Evolutionary conservation across 2,888 invertebrate genomes (phyloP).

Genomic region (Yponomeuta evonymella): DNA sequence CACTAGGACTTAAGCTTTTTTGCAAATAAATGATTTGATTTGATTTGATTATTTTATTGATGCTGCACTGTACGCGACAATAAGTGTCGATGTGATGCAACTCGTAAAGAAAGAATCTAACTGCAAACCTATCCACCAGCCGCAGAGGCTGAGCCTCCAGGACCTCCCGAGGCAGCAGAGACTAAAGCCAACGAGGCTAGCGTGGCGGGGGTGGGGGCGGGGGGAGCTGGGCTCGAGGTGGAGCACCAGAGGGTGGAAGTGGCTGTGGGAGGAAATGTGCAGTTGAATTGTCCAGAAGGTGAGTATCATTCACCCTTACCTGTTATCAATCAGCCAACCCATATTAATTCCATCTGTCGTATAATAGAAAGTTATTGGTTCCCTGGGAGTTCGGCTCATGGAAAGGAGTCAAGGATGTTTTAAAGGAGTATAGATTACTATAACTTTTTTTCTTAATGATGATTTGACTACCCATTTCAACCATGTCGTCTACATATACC

Average conservation of each 20-base stretch:
- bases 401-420: no score
- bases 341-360: not conserved
- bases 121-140: not conserved
- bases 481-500: no score
- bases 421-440: no score
- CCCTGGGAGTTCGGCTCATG: no score
- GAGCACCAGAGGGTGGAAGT: conserved; percentile 84
- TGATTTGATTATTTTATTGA: no score
- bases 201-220: conserved; percentile 34
- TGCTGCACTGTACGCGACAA: no score
- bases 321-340: not conserved
- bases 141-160: not conserved
- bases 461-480: no score
- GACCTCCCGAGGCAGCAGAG: conserved; percentile 1
- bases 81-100: no score
- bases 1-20: no score
- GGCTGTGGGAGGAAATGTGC: conserved; percentile 90
- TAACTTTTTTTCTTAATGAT: no score
- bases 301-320: conserved; percentile 23
- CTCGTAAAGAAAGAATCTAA: not conserved
- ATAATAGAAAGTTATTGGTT: no score
- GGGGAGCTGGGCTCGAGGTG: conserved; percentile 38
- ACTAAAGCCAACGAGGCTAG: conserved; percentile 23
- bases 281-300: conserved; percentile 89
- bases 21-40: no score